A percentile compares a stretch with the other conserved stretches of the same genome.
These are phyloP conservation scores for Puma concolor DNA, from an alignment of 2,113 vertebrate genomes.

Conservation along the genomic window DNA sequence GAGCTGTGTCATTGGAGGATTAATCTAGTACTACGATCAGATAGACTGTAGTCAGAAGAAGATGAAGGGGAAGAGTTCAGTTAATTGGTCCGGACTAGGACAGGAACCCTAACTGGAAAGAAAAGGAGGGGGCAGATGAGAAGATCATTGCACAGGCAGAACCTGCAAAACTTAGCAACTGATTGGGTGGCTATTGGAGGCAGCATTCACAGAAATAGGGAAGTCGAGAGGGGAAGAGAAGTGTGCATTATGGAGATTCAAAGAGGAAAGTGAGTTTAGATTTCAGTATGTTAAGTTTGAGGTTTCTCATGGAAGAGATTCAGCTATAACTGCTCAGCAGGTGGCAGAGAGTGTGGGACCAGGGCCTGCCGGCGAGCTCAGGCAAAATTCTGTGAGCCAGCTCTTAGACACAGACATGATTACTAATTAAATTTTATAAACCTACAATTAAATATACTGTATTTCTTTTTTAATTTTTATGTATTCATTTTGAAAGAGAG, in stretches of 20 bases:
- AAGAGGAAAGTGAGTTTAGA: constrained; percentile 69
- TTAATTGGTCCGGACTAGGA: neutral
- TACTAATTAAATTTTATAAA: neutral
- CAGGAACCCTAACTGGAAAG: neutral
- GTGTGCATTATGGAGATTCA: constrained; percentile 36
- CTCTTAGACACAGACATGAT: neutral
- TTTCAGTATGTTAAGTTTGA: constrained; percentile 54
- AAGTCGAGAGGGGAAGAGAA: constrained; percentile 66
- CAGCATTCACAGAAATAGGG: constrained; percentile 68
- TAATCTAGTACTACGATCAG: neutral
- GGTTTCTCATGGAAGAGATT: constrained; percentile 62
- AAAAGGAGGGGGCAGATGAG: neutral
- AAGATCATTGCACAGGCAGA: neutral
- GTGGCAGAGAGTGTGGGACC: neutral
- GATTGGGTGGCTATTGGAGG: neutral
- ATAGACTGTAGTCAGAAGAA: neutral
- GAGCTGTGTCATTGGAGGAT: neutral
- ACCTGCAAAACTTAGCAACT: neutral
- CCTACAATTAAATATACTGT: neutral
- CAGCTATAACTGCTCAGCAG: neutral
- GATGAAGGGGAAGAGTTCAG: neutral
- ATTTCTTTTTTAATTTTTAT: neutral
- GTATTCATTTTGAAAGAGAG: too few species aligned
- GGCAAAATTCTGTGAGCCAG: neutral
- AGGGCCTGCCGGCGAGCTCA: neutral